These are phyloP conservation scores for Riptortus pedestris DNA, from an alignment of 1,140 invertebrate genomes.

Conservation along the genomic window DNA sequence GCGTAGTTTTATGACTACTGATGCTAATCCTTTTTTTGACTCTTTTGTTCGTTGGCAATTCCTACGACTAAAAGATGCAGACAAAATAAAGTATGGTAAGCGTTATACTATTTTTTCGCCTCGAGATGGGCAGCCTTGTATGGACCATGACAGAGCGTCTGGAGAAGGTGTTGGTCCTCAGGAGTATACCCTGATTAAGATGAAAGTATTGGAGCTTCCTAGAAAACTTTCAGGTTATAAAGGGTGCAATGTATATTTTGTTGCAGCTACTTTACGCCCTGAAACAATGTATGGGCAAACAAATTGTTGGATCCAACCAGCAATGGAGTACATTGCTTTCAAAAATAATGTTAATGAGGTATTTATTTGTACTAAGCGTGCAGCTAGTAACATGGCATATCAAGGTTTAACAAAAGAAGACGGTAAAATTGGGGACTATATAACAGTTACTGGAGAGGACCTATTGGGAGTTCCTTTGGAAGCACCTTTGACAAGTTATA, in stretches of 20 bases:
- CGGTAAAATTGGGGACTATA: slow-evolving; percentile 62
- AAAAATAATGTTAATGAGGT: slow-evolving; percentile 60
- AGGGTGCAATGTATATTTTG: slow-evolving; percentile 57
- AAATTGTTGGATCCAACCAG: slow-evolving; percentile 95
- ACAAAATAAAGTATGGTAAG: slow-evolving; percentile 83
- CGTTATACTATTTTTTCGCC: slow-evolving; percentile 95
- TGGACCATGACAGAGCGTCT: slow-evolving; percentile 94
- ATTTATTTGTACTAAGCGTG: slow-evolving; percentile 75
- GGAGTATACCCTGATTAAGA: slow-evolving; percentile 96
- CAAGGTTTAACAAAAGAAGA: slow-evolving; percentile 80
- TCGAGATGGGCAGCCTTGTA: slow-evolving; percentile 94
- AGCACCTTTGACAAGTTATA: slow-evolving; percentile 72
- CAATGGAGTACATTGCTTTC: slow-evolving; percentile 86
- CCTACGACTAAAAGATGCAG: slow-evolving; percentile 64
- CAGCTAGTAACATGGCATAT: slow-evolving; percentile 91
- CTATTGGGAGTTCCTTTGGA: slow-evolving; percentile 68
- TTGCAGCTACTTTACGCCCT: slow-evolving; percentile 93
- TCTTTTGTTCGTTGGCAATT: slow-evolving; percentile 98
- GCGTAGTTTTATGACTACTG: slow-evolving; percentile 93
- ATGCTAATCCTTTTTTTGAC: slow-evolving; percentile 95
- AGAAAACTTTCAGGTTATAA: slow-evolving; percentile 51
- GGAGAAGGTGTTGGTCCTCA: slow-evolving; percentile 97
- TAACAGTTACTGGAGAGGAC: slow-evolving; percentile 62
- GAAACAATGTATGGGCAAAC: slow-evolving; percentile 99
- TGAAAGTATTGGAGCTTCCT: slow-evolving; percentile 72